These are phyloP conservation scores for Poecile atricapillus DNA, from an alignment of 2,113 vertebrate genomes.

Conservation along the genomic window DNA sequence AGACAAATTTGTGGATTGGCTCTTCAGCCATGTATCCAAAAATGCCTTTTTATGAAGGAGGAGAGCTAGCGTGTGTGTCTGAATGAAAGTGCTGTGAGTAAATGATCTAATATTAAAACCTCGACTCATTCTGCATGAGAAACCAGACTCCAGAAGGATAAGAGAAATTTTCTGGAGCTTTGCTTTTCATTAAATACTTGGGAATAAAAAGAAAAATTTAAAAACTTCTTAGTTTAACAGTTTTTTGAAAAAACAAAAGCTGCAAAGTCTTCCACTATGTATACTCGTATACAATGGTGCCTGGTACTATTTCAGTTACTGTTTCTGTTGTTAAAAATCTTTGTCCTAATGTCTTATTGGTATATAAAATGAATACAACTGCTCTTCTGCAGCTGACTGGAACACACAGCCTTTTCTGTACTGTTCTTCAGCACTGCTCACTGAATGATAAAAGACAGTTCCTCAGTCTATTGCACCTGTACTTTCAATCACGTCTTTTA, in stretches of 20 bases:
- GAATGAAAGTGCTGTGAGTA: conserved; percentile 53
- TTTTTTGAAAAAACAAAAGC: neutral
- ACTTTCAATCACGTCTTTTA: neutral
- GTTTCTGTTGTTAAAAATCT: neutral
- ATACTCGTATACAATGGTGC: neutral
- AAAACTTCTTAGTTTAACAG: neutral
- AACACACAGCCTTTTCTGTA: neutral
- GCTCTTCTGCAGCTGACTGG: neutral
- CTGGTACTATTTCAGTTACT: neutral
- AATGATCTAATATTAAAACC: conserved; percentile 34
- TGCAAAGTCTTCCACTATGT: neutral
- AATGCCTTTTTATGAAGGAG: neutral
- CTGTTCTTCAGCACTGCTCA: neutral
- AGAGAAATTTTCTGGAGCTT: neutral
- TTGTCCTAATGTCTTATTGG: neutral
- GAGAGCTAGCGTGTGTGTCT: neutral
- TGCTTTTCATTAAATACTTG: neutral
- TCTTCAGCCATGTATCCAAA: conserved; percentile 37
- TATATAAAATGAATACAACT: neutral
- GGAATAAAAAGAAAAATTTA: neutral
- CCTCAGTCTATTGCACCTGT: neutral
- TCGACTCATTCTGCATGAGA: neutral
- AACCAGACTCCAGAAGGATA: neutral
- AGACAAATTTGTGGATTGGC: neutral
- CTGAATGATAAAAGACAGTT: neutral